A percentile compares a stretch with the other conserved stretches of the same genome.
phyloP scores from a whole-genome alignment of 2,113 vertebrate species.

The Zingel zingel region DNA sequence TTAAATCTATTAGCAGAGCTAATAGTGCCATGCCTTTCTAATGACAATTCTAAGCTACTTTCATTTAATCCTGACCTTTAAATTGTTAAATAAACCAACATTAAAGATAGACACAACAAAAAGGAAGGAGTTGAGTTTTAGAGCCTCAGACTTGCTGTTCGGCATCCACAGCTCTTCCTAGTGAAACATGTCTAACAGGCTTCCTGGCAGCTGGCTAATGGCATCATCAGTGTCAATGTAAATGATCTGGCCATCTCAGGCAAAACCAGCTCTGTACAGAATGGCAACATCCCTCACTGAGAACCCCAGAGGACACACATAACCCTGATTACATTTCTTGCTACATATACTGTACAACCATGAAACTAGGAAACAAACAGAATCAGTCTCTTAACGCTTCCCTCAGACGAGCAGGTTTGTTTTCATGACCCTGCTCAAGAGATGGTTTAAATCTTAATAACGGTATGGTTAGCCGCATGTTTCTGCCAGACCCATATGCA shows the following conservation, averaged over 20 bases:
- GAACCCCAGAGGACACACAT: conserved; percentile 58
- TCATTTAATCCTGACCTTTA: conserved; percentile 55
- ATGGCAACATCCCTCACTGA: conserved; percentile 66
- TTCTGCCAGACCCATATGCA: conserved; percentile 48
- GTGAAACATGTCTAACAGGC: conserved; percentile 68
- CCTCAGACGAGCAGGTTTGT: conserved; percentile 27
- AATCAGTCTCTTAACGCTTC: conserved; percentile 40
- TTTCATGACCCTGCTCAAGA: conserved; percentile 57
- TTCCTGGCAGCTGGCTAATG: conserved; percentile 76
- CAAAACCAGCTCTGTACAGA: conserved; percentile 56
- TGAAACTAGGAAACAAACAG: conserved; percentile 51
- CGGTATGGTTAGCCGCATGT: conserved; percentile 30
- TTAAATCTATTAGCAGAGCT: conserved; percentile 22
- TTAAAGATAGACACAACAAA: conserved; percentile 18
- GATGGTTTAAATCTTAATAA: conserved; percentile 59
- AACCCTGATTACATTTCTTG: conserved; percentile 65
- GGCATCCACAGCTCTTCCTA: conserved; percentile 4
- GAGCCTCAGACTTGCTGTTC: conserved; percentile 3
- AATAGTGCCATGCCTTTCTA: conserved; percentile 50
- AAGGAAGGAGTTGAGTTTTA: conserved; percentile 16
- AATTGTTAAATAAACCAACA: conserved; percentile 37
- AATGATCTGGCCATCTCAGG: conserved; percentile 69
- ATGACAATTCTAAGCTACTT: conserved; percentile 21
- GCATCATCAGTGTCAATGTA: conserved; percentile 79
- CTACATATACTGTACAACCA: conserved; percentile 48